phyloP scores from a whole-genome alignment of 2,888 invertebrate species.

The Scaptodrosophila latifasciaeformis region DNA sequence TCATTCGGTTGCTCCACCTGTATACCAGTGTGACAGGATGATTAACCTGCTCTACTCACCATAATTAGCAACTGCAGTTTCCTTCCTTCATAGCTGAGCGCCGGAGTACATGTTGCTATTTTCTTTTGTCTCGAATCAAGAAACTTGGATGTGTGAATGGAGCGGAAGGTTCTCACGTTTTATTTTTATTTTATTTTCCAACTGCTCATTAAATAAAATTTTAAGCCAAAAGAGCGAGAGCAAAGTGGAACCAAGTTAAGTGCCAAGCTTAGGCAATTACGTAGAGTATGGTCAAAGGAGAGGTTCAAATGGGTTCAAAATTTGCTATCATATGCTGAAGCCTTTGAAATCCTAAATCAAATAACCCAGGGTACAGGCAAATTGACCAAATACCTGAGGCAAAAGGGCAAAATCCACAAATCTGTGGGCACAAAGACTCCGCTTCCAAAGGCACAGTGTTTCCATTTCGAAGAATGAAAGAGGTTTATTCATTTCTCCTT shows the following conservation, averaged over 20 bases:
- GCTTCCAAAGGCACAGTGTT: too few species aligned
- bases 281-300: neutral
- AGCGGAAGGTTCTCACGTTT: neutral
- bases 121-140: too few species aligned
- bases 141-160: too few species aligned
- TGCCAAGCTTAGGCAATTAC: neutral
- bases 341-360: neutral
- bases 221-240: neutral
- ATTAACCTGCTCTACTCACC: conserved; percentile 10
- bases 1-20: neutral
- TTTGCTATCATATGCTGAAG: neutral
- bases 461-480: too few species aligned
- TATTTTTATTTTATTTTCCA: neutral
- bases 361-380: neutral
- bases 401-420: too few species aligned
- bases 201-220: conserved; percentile 23
- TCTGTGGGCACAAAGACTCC: too few species aligned
- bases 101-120: conserved; percentile 22
- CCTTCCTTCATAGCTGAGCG: neutral
- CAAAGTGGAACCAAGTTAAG: neutral
- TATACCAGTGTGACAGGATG: too few species aligned
- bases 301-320: conserved; percentile 2
- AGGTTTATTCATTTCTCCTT: too few species aligned
- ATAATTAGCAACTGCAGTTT: conserved; percentile 45
- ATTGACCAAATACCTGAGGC: neutral